phyloP scores from a whole-genome alignment of 1,140 invertebrate genomes.

The Antheraea pernyi region DNA sequence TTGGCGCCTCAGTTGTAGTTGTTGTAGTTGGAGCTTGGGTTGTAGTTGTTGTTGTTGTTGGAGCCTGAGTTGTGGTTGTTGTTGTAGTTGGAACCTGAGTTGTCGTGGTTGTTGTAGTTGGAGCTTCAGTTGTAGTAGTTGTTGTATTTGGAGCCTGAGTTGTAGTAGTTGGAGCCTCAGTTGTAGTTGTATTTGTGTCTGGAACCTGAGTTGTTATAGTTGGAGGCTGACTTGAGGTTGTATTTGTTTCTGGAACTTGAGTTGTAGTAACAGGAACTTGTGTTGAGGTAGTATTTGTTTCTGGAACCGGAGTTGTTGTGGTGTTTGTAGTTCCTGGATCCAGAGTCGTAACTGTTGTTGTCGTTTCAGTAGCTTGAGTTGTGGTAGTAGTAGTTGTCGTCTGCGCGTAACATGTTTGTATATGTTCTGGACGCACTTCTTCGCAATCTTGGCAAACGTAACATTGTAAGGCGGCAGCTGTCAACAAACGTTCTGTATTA shows the following conservation, averaged over 20 bases:
- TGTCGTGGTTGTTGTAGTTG: neutral
- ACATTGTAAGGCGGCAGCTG: slow-evolving; percentile 21
- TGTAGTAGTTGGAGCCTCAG: neutral
- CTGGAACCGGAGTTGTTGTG: neutral
- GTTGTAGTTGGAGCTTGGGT: neutral
- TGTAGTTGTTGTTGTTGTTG: neutral
- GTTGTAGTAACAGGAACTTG: neutral
- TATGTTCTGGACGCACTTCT: slow-evolving; percentile 83
- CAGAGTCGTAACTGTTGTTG: neutral
- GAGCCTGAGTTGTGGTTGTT: neutral
- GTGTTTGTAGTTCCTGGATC: slow-evolving; percentile 2
- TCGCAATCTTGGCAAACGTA: slow-evolving; percentile 82
- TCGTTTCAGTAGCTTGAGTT: neutral
- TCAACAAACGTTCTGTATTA: neutral
- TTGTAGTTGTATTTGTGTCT: too few species aligned
- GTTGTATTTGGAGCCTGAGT: neutral
- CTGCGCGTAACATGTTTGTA: slow-evolving; percentile 84
- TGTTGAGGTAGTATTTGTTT: slow-evolving; percentile 6
- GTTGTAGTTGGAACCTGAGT: neutral
- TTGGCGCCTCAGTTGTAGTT: neutral
- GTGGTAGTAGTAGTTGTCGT: slow-evolving; percentile 3
- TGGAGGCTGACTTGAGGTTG: neutral
- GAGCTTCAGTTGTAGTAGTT: neutral
- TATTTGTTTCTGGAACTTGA: slow-evolving; percentile 8
- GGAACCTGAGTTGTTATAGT: neutral